These are phyloP conservation scores for Nemopilema nomurai DNA, from an alignment of 30 jellyfish, hydroid and myxozoan species.

Conservation along the genomic window DNA sequence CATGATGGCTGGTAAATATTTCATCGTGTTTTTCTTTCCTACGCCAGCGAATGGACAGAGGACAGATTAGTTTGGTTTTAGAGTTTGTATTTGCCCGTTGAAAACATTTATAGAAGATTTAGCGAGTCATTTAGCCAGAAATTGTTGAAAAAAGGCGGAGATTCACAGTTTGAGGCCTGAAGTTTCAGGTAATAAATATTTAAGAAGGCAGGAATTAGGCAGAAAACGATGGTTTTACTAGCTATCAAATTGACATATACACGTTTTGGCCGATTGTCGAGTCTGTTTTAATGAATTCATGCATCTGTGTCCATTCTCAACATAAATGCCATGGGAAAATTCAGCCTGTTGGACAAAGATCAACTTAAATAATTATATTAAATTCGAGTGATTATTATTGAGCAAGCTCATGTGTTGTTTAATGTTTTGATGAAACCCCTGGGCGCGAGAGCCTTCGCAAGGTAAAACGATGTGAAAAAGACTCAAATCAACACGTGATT, in stretches of 20 bases:
- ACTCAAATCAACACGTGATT: slow-evolving; percentile 1
- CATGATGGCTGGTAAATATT: slow-evolving; percentile 5
- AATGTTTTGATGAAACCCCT: slow-evolving; percentile 28
- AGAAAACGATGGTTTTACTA: slow-evolving; percentile 20
- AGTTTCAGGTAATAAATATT: slow-evolving; percentile 23
- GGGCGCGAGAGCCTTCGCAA: slow-evolving; percentile 1
- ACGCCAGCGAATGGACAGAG: background rate
- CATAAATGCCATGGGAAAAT: slow-evolving; percentile 37
- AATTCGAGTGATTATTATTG: slow-evolving; percentile 18
- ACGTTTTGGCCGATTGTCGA: slow-evolving; percentile 11
- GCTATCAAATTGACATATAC: slow-evolving; percentile 16
- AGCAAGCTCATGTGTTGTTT: slow-evolving; percentile 3
- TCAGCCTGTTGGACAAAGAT: slow-evolving; percentile 30
- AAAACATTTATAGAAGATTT: slow-evolving; percentile 12
- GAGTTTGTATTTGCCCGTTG: slow-evolving; percentile 6
- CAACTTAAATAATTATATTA: slow-evolving; percentile 23
- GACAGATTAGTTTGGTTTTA: background rate
- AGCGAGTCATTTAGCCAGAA: slow-evolving; percentile 17
- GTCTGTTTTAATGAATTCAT: background rate
- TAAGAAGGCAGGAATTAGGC: slow-evolving; percentile 19
- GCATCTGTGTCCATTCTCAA: slow-evolving; percentile 30
- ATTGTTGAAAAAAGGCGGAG: slow-evolving; percentile 42
- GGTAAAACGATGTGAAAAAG: slow-evolving; percentile 13
- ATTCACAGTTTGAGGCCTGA: slow-evolving; percentile 20
- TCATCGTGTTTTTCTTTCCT: background rate